These are phyloP conservation scores for Montipora efflorescens DNA, from an alignment of 64 coral and sea anemone species.

Conservation along the genomic window DNA sequence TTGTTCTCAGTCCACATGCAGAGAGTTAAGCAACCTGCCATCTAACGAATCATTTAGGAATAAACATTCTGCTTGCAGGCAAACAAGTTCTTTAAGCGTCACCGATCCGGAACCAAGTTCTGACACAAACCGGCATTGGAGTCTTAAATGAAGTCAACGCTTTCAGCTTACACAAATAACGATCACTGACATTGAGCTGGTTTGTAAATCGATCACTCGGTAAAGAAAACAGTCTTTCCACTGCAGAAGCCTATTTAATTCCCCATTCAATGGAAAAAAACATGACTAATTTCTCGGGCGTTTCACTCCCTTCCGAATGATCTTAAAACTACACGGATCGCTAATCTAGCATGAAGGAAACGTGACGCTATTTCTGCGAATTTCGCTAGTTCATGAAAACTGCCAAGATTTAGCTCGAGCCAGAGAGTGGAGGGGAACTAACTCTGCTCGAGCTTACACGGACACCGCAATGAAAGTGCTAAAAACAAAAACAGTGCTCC, in stretches of 20 bases:
- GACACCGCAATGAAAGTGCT: too few relatives aligned
- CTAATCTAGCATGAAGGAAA: slow-evolving; percentile 7
- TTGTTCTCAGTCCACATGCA: background rate
- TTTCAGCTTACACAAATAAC: background rate
- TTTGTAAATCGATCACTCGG: background rate
- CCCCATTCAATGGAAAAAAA: slow-evolving; percentile 5
- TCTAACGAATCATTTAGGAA: background rate
- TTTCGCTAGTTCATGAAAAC: background rate
- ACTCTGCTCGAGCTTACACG: too few relatives aligned
- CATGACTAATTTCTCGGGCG: background rate
- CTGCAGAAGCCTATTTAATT: background rate
- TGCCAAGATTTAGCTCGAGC: background rate
- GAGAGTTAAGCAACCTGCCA: background rate
- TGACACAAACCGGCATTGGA: background rate
- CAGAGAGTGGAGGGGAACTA: background rate
- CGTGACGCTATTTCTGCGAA: background rate
- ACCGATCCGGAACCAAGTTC: background rate
- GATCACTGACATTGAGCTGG: background rate
- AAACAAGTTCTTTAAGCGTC: background rate
- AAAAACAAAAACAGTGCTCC: too few relatives aligned
- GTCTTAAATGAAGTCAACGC: background rate
- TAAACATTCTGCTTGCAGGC: background rate
- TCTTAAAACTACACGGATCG: slow-evolving; percentile 32
- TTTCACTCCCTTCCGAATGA: slow-evolving; percentile 49
- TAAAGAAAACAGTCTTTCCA: background rate